Evolutionary conservation across 64 coral and sea anemone species (phyloP).

Genomic region (Orbicella faveolata): DNA sequence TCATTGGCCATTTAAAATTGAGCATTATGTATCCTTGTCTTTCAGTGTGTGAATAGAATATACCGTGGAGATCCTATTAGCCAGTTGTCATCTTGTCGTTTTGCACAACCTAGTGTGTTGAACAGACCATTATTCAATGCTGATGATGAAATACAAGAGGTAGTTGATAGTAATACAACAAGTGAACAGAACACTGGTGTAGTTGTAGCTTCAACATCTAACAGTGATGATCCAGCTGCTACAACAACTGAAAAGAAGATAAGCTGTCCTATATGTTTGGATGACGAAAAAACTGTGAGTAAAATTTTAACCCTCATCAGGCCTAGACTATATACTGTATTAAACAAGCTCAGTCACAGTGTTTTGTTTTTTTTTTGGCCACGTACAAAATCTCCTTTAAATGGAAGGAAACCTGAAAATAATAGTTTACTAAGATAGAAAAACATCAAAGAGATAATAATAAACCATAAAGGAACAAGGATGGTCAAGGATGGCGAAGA

Average conservation of each 20-base stretch:
- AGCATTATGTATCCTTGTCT: too few species aligned
- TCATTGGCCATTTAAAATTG: too few species aligned
- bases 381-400: too few species aligned
- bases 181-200: neutral
- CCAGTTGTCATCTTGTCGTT: conserved; percentile 69
- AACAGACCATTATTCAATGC: neutral
- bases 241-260: conserved; percentile 44
- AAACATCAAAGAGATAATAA: too few species aligned
- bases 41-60: conserved; percentile 71
- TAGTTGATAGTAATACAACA: neutral
- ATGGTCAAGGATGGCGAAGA: too few species aligned
- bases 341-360: too few species aligned
- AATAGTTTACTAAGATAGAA: too few species aligned
- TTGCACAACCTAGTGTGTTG: conserved; percentile 30
- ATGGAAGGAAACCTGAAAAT: too few species aligned
- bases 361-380: too few species aligned
- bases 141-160: conserved; percentile 7
- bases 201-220: neutral
- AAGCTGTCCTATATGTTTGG: conserved; percentile 87
- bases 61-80: conserved; percentile 54
- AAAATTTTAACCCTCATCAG: neutral
- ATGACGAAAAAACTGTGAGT: conserved; percentile 73
- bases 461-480: too few species aligned
- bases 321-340: too few species aligned
- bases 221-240: neutral